A percentile compares a stretch with the other conserved stretches of the same genome.
These are phyloP conservation scores for Silurus lanzhouensis DNA, from an alignment of 2,797 vertebrate genomes.

Conservation along the genomic window DNA sequence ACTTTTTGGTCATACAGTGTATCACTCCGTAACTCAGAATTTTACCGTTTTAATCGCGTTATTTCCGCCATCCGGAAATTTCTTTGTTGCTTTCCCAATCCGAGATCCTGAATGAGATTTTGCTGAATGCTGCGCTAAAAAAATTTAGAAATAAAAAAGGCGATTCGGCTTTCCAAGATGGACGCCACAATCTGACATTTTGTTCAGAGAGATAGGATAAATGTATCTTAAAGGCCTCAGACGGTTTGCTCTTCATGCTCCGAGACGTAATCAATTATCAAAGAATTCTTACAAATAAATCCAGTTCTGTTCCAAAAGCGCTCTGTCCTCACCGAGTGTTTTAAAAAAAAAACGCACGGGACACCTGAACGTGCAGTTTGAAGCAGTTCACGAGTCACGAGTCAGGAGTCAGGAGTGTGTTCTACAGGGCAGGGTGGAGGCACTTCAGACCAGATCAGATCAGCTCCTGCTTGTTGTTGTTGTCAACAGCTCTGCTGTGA, in stretches of 20 bases:
- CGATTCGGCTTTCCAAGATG: background rate
- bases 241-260: too few relatives aligned
- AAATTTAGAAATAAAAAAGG: background rate
- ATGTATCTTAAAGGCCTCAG: too few relatives aligned
- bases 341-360: background rate
- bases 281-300: background rate
- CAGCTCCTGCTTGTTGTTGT: constrained; percentile 62
- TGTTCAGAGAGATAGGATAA: too few relatives aligned
- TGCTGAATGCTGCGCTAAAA: background rate
- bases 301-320: background rate
- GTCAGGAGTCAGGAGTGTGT: constrained; percentile 11
- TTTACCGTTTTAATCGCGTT: too few relatives aligned
- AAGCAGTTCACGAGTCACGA: constrained; percentile 11
- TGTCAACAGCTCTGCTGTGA: constrained; percentile 62
- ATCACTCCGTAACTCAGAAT: too few relatives aligned
- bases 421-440: constrained; percentile 36
- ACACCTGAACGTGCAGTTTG: constrained; percentile 1
- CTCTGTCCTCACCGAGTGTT: background rate
- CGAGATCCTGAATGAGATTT: background rate
- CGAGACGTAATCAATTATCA: background rate
- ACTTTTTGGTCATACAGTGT: too few relatives aligned
- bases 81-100: background rate
- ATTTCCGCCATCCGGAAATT: too few relatives aligned
- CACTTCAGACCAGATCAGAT: background rate
- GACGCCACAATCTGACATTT: background rate